Conservation (phyloP, 1,140 invertebrate species). For the Aricia agestis region DNA sequence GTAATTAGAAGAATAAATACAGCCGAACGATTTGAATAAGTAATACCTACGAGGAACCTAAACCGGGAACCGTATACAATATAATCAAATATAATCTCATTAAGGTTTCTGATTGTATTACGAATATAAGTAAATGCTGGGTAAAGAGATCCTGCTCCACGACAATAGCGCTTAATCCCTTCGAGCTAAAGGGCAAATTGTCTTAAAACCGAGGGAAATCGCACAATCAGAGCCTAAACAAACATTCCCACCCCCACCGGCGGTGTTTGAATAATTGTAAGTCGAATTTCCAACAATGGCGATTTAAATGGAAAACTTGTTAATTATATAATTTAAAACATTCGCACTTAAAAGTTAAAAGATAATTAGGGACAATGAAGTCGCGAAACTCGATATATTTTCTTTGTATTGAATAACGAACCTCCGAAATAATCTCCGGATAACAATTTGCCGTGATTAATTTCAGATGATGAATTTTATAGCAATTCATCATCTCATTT, state of each 20-base stretch:
- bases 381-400: slow-evolving; percentile 7
- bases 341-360: slow-evolving; percentile 11
- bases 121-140: slow-evolving; percentile 5
- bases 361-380: neutral
- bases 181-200: neutral
- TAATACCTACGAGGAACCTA: neutral
- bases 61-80: neutral
- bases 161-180: neutral
- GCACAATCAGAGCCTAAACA: slow-evolving; percentile 13
- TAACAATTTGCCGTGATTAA: neutral
- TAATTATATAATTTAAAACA: slow-evolving; percentile 1
- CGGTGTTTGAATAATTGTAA: slow-evolving; percentile 11
- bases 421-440: neutral
- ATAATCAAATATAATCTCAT: slow-evolving; percentile 8
- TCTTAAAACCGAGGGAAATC: neutral
- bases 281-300: slow-evolving; percentile 8
- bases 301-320: slow-evolving; percentile 10
- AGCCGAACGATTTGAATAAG: neutral
- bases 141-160: neutral
- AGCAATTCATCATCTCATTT: neutral
- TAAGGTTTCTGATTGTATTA: slow-evolving; percentile 12
- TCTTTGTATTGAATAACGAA: slow-evolving; percentile 6
- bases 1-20: neutral
- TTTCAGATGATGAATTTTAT: neutral
- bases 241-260: slow-evolving; percentile 9